Evolutionary conservation across 1,140 invertebrate genomes (phyloP), one percentile per base, ranked within the genome.

Genomic region (Zaprionus kolodkinae): DNA sequence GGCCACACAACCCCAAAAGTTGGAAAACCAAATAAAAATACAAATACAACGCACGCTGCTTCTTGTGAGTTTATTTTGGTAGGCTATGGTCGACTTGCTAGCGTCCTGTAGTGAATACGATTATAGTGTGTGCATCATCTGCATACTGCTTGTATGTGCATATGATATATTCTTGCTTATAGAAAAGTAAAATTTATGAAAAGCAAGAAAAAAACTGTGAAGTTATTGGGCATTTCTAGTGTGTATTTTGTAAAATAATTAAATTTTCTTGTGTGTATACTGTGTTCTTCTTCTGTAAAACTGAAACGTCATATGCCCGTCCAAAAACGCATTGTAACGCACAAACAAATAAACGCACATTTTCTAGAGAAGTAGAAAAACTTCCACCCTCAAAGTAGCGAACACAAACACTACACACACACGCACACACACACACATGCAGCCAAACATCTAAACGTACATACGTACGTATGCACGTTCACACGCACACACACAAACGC

Each of bases 331-430:
- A 87, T 72, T 88, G 74, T 70, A 75, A 84, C 69, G 85, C 84
- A 81, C 70, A 61, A 84, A 84, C 84, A 87, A 88, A 89, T 89
- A 88, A 87, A 87, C 84, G 84, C 85, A 87, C 85, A 89, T 88
- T 88, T 88, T 89, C 85, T 86, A 90, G 81, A 89, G 85, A 89
- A 89, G 81, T 85, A 90, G 86, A 88, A 89, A 88, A 89, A 89
- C 85, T 89, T 89, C 85, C 85, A 89, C 85, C 85, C 85, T 89
- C 85, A 81, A 89, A 89, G 78, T 78, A 79, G 54, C 17, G 78
- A 78, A 61, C 61, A 79, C 78, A 78, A 77, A 66, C 64, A 74
- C 66, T 78, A 66, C 36, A 71, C 69, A 77, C 81, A 82, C 36
- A 71, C 69, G 73, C 81, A 82, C 30, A 79, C 70, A 69, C 21